These are phyloP conservation scores for Pocillopora damicornis DNA, from an alignment of 64 coral and sea anemone genomes.

Conservation along the genomic window DNA sequence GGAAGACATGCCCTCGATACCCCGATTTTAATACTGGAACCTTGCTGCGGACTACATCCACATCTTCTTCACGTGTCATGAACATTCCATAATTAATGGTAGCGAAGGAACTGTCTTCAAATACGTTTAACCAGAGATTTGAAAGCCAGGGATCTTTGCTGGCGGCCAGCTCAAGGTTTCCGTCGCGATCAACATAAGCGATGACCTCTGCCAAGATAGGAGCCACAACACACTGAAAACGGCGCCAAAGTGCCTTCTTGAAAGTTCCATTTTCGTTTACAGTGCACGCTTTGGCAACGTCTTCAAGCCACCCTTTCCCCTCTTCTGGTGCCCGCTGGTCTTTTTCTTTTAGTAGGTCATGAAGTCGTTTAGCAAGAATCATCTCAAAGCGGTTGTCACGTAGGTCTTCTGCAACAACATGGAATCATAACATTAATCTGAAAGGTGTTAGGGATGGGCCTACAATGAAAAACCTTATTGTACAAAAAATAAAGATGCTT, in stretches of 20 bases:
- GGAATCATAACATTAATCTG: no score
- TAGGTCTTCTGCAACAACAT: not conserved
- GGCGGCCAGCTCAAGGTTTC: constrained; percentile 30
- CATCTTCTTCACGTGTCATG: constrained; percentile 34
- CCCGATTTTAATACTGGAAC: constrained; percentile 65
- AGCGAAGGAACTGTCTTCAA: constrained; percentile 27
- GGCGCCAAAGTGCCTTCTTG: constrained; percentile 76
- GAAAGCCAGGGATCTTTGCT: constrained; percentile 36
- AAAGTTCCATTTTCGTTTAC: constrained; percentile 73
- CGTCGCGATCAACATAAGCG: constrained; percentile 69
- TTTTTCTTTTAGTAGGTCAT: constrained; percentile 35
- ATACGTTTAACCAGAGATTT: constrained; percentile 33
- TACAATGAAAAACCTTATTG: no score
- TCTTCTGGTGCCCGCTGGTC: constrained; percentile 19
- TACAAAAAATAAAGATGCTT: no score
- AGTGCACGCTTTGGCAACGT: constrained; percentile 34
- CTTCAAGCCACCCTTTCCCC: constrained; percentile 47
- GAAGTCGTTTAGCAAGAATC: constrained; percentile 24
- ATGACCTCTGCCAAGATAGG: constrained; percentile 74
- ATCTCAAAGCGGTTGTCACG: constrained; percentile 13
- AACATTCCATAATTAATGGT: constrained; percentile 43
- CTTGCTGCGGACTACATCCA: constrained; percentile 9
- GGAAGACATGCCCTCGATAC: constrained; percentile 35
- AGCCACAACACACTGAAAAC: constrained; percentile 58
- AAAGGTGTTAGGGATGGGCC: no score